Percentiles rank a stretch among this genome's conserved stretches.
Evolutionary conservation across 2,888 invertebrate genomes (phyloP).

Genomic region (Sylvicola cinctus): DNA sequence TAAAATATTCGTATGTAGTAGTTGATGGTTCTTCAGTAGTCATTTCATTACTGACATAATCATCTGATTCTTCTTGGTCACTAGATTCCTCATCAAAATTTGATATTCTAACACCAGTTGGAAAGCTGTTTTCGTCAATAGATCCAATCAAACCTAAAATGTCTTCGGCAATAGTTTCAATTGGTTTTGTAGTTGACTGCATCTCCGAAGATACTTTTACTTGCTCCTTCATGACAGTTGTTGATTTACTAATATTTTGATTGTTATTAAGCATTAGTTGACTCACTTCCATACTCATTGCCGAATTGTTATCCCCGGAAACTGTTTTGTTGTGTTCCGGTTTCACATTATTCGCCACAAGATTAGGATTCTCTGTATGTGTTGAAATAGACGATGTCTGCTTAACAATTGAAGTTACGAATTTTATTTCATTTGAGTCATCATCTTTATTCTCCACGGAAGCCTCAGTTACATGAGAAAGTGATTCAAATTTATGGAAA

Average conservation of each 20-base stretch:
- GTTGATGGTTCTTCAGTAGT: not conserved
- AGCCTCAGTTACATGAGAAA: conserved; percentile 7
- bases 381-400: conserved; percentile 6
- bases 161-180: conserved; percentile 2
- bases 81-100: conserved; percentile 6
- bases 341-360: too few relatives aligned
- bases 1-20: not conserved
- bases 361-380: too few relatives aligned
- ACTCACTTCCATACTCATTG: too few relatives aligned
- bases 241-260: too few relatives aligned
- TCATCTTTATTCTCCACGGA: not conserved
- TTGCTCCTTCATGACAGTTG: too few relatives aligned
- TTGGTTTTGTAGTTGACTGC: not conserved
- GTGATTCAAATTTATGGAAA: conserved; percentile 18
- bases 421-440: conserved; percentile 2
- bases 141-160: conserved; percentile 4
- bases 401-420: conserved; percentile 6
- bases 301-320: too few relatives aligned
- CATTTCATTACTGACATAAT: conserved; percentile 3
- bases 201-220: not conserved
- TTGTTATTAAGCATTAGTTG: too few relatives aligned
- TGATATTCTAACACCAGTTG: not conserved
- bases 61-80: conserved; percentile 4
- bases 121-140: conserved; percentile 4
- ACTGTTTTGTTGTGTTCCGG: too few relatives aligned